A percentile compares a stretch with the other conserved stretches of the same genome.
These are phyloP conservation scores for Tetramorium parvispinum DNA, from an alignment of 1,140 invertebrate genomes.

Conservation along the genomic window DNA sequence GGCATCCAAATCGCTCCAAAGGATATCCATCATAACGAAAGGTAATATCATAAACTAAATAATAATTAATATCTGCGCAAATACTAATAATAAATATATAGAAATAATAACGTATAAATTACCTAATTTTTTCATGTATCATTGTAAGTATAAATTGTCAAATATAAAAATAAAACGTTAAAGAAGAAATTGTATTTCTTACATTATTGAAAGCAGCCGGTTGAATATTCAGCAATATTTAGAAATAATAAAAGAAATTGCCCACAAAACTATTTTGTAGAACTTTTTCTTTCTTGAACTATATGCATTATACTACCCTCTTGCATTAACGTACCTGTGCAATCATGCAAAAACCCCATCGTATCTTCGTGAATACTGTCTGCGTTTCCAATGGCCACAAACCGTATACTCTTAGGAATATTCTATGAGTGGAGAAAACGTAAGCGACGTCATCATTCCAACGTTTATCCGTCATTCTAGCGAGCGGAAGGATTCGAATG, in stretches of 20 bases:
- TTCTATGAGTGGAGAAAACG: conserved; percentile 30
- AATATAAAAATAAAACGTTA: background rate
- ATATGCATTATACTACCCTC: background rate
- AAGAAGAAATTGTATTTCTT: background rate
- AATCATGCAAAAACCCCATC: background rate
- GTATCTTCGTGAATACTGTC: conserved; percentile 15
- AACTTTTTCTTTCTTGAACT: background rate
- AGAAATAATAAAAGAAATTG: background rate
- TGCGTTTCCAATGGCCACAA: conserved; percentile 33
- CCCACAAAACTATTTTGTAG: background rate
- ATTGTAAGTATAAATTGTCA: background rate
- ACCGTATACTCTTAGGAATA: conserved; percentile 9
- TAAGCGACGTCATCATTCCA: conserved; percentile 52
- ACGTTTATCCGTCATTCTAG: conserved; percentile 29
- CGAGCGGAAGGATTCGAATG: conserved; percentile 2
- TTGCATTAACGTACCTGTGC: conserved; percentile 30
- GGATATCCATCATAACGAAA: background rate
- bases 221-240: background rate
- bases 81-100: background rate
- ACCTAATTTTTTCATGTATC: background rate
- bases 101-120: background rate
- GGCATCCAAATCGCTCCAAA: background rate
- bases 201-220: background rate
- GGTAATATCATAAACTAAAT: conserved; percentile 4
- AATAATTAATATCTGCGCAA: background rate